Conservation (phyloP, 2,797 vertebrate genomes). For the Ctenosaura bakeri region DNA sequence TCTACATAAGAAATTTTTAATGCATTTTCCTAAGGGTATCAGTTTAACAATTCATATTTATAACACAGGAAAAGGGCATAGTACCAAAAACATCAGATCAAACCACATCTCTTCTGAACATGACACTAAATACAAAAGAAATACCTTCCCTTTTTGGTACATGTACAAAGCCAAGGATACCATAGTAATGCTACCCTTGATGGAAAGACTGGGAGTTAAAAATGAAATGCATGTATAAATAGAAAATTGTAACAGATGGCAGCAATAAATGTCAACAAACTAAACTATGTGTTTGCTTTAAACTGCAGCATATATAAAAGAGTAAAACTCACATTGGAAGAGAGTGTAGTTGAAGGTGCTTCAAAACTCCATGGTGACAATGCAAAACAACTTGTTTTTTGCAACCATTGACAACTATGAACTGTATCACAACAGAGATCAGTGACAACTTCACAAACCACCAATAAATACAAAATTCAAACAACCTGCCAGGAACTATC, state of each 20-base stretch:
- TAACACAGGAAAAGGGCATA: background rate
- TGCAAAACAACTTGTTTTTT: background rate
- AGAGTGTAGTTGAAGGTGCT: background rate
- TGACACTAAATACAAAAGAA: constrained; percentile 14
- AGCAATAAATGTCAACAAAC: constrained; percentile 29
- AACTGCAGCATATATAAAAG: background rate
- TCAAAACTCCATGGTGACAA: background rate
- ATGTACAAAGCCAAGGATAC: constrained; percentile 4
- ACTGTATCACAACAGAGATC: background rate
- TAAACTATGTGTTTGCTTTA: constrained; percentile 36
- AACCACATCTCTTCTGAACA: constrained; percentile 12
- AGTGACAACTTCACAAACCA: constrained; percentile 19
- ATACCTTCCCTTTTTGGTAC: background rate
- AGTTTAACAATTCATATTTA: background rate
- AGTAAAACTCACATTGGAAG: background rate
- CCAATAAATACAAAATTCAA: background rate
- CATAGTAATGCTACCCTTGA: constrained; percentile 7
- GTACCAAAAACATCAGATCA: background rate
- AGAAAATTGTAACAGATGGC: background rate
- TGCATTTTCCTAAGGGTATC: background rate
- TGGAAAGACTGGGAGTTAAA: constrained; percentile 26
- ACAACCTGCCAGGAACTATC: background rate
- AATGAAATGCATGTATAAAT: constrained; percentile 38
- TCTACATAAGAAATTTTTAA: background rate
- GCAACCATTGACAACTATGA: background rate